Base-by-base conservation (phyloP, 1,140 invertebrate species). In the Zeugodacus cucurbitae region DNA sequence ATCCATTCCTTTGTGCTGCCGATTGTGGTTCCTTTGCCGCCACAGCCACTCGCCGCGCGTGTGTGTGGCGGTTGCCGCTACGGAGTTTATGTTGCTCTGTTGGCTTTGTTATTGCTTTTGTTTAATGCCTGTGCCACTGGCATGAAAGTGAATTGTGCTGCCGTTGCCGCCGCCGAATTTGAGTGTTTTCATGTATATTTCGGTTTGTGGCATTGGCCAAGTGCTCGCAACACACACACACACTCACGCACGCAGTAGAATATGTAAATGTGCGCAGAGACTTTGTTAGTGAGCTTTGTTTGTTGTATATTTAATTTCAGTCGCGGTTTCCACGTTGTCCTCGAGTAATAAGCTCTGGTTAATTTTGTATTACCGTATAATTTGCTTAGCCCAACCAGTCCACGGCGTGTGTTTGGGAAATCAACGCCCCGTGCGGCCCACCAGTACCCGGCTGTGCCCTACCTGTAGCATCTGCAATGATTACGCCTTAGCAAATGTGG, bases 311-410 rank as follows among this genome's bases (percentile, higher is more conserved):
- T 82, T 82, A 82, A 48, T 82, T 82, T 82, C 74, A 48, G 37
- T 82, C 74, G 74, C 41, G 74, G 74, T 82, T 82, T 82, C 17
- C 41, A 82, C 41, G 44, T 82, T 48, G 74, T 48, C 74, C 41
- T 82, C 41, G n/a, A 22, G 41, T 82, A 82, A 82, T 86, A 86
- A 86, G 54, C 85, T 59, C 58, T 57, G 74, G 58, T 78, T 88
- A 88, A 88, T 88, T 88, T 88, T 85, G 87, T 88, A 88, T 85
- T 88, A 85, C 70, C 74, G 85, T 82, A 54, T 88, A 88, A 88
- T 88, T 88, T 88, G 87, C 57, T 62, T 85, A 88, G 74, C n/a
- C 22, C 87, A 74, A 57, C 48, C 57, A 74, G 54, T 26, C 20
- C 29, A 58, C 64, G 29, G 62, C 20, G 26, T 67, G 48, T 87